Percentiles rank a stretch among this genome's conserved stretches.
Conservation (phyloP, 2,888 invertebrate genomes). For the Drosophila recens region DNA sequence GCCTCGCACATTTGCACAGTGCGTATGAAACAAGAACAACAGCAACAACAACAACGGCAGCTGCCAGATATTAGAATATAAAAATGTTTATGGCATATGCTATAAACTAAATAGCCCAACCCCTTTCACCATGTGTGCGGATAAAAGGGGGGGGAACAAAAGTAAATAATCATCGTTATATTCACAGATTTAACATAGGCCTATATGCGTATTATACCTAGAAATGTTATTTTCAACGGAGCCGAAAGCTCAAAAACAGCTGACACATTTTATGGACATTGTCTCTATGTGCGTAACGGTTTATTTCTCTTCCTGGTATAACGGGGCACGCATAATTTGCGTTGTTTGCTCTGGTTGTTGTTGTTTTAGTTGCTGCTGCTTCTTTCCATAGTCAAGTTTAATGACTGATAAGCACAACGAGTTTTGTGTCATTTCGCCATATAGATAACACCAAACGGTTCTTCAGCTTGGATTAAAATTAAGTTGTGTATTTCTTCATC, state of each 20-base stretch:
- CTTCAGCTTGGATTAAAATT: constrained; percentile 8
- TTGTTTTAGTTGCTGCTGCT: constrained; percentile 11
- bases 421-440: constrained; percentile 14
- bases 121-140: constrained; percentile 17
- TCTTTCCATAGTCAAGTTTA: constrained; percentile 64
- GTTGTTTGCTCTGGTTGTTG: constrained; percentile 23
- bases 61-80: constrained; percentile 54
- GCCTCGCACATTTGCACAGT: constrained; percentile 53
- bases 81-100: constrained; percentile 59
- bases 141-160: constrained; percentile 40
- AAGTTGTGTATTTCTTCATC: constrained; percentile 9
- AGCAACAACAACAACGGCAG: constrained; percentile 28
- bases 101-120: constrained; percentile 63
- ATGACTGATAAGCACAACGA: constrained; percentile 71
- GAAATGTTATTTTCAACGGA: constrained; percentile 42
- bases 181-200: constrained; percentile 34
- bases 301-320: constrained; percentile 37
- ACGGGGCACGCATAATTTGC: constrained; percentile 33
- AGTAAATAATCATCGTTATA: constrained; percentile 65
- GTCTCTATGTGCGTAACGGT: constrained; percentile 15
- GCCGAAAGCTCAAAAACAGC: constrained; percentile 59
- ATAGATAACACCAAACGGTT: constrained; percentile 10
- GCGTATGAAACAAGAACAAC: constrained; percentile 54
- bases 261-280: constrained; percentile 66
- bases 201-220: constrained; percentile 5